Base-by-base conservation (phyloP, 1,140 invertebrate species). In the Eriosoma lanigerum region DNA sequence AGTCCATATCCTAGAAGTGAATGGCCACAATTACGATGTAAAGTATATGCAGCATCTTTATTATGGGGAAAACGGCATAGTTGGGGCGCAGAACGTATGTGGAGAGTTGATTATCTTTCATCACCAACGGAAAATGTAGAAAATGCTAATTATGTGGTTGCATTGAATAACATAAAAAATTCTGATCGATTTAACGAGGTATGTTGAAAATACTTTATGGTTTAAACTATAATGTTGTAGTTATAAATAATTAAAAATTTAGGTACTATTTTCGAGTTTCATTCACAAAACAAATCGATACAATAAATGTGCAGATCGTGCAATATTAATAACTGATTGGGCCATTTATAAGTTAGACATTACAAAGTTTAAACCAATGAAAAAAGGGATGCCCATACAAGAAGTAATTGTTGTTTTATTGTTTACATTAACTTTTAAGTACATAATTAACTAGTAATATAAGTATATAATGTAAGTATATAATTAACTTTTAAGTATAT, bases 51-150 rank as follows among this genome's bases (percentile, higher is more conserved):
- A 0, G 93, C 92, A 24, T 90, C 92, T 64, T 90, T 90, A 8
- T 86, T 98, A 17, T 88, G 90, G 70, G 90, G 91, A 0, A 90
- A 94, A 81, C 89, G 96, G 50, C 84, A 86, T 2, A 88, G 93
- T 75, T 98, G 94, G 92, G 96, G 97, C 0, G 91, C 93, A 68
- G 88, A 89, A 6, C 87, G 96, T 44, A 89, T 90, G 81, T 98
- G 97, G 97, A 89, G 92, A 82, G 96, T 96, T 44, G 96, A 98
- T 87, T 98, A 98, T 85, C 87, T 98, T 76, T 88, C 91, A 2
- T 88, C 89, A 62, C 88, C 90, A 44, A 87, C 89, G 50, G 95
- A 98, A 84, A 96, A 98, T 85, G 88, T 90, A 44, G 90, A 90
- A 60, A 91, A 89, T 68, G 86, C 90, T 44, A 86, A 89, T n/a